Conservation (phyloP, 2,113 vertebrate genomes). For the Neomonachus schauinslandi region DNA sequence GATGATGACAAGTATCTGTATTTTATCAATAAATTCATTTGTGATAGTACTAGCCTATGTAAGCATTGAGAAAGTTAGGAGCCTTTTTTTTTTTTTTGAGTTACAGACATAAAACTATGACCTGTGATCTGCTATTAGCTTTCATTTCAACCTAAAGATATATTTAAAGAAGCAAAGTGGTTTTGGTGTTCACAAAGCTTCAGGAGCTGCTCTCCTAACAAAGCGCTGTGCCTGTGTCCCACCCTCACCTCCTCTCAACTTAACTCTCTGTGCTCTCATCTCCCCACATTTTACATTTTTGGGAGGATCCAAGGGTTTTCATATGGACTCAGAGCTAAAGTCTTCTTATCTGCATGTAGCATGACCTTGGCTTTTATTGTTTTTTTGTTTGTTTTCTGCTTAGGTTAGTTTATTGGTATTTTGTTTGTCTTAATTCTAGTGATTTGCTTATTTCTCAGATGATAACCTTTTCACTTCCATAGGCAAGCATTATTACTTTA, state of each 20-base stretch:
- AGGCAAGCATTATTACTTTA: background rate
- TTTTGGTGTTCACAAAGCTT: background rate
- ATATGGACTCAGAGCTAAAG: background rate
- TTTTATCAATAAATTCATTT: background rate
- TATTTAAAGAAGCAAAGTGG: background rate
- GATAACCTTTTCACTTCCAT: background rate
- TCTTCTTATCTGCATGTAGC: background rate
- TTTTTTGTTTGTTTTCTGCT: background rate
- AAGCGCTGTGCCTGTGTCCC: background rate
- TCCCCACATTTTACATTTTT: background rate
- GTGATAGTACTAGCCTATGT: background rate
- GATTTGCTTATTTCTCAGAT: background rate
- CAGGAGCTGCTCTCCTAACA: background rate
- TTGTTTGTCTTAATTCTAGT: background rate
- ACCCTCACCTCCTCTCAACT: background rate
- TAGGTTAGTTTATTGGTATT: background rate
- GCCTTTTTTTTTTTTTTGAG: background rate
- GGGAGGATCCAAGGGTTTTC: background rate
- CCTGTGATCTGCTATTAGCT: background rate
- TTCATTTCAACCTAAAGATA: background rate
- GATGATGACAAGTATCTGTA: background rate
- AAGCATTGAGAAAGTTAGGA: background rate
- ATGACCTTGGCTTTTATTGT: background rate
- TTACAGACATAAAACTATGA: background rate
- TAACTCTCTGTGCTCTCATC: background rate